Evolutionary conservation across 2,888 invertebrate genomes (phyloP).

Genomic region (Deilephila elpenor): DNA sequence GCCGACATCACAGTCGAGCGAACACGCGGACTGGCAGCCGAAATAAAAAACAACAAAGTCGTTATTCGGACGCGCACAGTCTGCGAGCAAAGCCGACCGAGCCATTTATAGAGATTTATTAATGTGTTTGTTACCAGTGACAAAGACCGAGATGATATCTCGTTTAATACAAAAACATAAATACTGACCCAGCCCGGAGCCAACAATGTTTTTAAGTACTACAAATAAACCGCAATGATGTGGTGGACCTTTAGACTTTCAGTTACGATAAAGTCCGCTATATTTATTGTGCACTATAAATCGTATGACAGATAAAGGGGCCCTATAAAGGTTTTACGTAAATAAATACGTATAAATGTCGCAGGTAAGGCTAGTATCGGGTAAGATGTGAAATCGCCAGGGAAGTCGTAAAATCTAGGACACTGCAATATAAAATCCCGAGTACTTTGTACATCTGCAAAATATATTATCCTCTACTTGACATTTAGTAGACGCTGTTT

Average conservation of each 20-base stretch:
- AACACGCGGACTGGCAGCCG: not conserved
- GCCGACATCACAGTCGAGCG: conserved; percentile 7
- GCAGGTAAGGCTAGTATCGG: conserved; percentile 2
- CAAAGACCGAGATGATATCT: conserved; percentile 16
- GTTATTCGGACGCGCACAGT: conserved; percentile 5
- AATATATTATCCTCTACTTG: conserved; percentile 14
- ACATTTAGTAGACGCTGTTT: not conserved
- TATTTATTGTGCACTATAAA: conserved; percentile 46
- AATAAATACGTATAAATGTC: conserved; percentile 26
- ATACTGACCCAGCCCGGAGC: conserved; percentile 48
- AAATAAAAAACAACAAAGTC: conserved; percentile 16
- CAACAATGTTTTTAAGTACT: conserved; percentile 52
- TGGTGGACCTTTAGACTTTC: conserved; percentile 46
- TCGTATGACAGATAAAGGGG: conserved; percentile 35
- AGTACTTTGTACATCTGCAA: not conserved
- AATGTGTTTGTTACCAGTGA: conserved; percentile 60
- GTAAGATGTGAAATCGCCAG: conserved; percentile 19
- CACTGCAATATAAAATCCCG: conserved; percentile 6
- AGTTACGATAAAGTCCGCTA: conserved; percentile 44
- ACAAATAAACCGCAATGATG: conserved; percentile 44
- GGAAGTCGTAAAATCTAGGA: conserved; percentile 11
- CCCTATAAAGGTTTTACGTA: conserved; percentile 13
- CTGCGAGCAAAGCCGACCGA: conserved; percentile 40
- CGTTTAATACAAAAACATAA: conserved; percentile 58
- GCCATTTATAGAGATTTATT: conserved; percentile 65